A percentile compares a stretch with the other conserved stretches of the same genome.
Conservation (phyloP, 2,797 vertebrate species). For the Halcyon leucocephala region DNA sequence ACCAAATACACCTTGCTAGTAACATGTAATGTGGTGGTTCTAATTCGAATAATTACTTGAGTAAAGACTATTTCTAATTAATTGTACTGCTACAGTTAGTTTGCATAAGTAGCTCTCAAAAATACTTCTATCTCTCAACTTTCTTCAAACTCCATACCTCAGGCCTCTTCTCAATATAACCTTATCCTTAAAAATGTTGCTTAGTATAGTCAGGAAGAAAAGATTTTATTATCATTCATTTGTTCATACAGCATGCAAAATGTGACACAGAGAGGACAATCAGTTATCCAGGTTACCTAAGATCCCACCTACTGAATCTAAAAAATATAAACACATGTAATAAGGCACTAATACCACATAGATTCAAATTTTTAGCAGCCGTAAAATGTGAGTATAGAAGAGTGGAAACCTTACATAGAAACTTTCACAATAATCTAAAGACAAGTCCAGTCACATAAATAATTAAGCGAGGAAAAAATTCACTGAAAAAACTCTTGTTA, state of each 20-base stretch:
- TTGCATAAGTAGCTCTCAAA: background rate
- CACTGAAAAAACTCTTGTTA: background rate
- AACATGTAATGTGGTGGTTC: background rate
- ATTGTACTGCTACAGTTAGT: background rate
- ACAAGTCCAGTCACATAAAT: background rate
- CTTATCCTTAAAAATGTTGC: background rate
- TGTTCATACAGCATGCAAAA: background rate
- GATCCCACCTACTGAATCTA: background rate
- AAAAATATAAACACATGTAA: background rate
- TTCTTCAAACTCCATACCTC: background rate
- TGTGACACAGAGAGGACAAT: background rate
- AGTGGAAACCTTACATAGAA: background rate
- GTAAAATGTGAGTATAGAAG: background rate
- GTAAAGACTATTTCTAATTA: background rate
- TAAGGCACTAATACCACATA: background rate
- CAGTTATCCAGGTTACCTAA: background rate
- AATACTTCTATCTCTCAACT: background rate
- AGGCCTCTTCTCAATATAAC: background rate
- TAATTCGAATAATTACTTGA: background rate
- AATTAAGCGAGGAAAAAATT: background rate
- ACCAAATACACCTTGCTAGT: background rate
- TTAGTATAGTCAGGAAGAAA: background rate
- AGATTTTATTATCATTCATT: background rate
- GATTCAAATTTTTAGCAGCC: background rate
- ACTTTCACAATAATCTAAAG: background rate